Percentiles rank a stretch among this genome's conserved stretches.
Evolutionary conservation across 2,113 vertebrate species (phyloP).

Genomic region (Phylloscopus whistleri): DNA sequence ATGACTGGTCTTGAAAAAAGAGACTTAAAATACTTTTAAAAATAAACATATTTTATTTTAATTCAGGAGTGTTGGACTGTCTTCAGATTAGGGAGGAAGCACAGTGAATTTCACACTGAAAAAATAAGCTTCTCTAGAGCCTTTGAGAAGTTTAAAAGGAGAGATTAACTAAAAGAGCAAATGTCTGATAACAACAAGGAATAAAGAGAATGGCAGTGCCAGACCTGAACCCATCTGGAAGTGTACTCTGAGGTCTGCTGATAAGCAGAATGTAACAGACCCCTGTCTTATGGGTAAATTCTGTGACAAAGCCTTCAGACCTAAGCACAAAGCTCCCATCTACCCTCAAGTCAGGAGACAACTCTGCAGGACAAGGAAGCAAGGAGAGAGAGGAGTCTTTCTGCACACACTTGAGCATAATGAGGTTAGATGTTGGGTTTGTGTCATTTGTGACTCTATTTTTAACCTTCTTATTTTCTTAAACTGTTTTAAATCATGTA

Average conservation of each 20-base stretch:
- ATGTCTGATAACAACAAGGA: background rate
- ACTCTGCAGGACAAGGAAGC: background rate
- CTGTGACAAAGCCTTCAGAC: background rate
- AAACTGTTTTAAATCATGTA: background rate
- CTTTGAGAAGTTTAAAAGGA: background rate
- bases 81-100: background rate
- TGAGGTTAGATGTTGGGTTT: background rate
- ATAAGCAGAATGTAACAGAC: background rate
- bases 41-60: background rate
- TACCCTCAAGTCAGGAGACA: background rate
- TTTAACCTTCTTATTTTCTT: background rate
- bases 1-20: background rate
- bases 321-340: background rate
- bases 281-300: background rate
- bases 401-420: background rate
- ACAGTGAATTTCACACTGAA: background rate
- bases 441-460: background rate
- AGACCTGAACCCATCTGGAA: background rate
- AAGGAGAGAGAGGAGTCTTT: background rate
- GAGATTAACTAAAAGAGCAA: background rate
- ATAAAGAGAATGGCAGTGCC: background rate
- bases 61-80: background rate
- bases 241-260: background rate
- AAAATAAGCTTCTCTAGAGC: background rate
- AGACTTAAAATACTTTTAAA: background rate